Base-by-base conservation (phyloP, 2,113 vertebrate genomes). In the Vidua chalybeata region DNA sequence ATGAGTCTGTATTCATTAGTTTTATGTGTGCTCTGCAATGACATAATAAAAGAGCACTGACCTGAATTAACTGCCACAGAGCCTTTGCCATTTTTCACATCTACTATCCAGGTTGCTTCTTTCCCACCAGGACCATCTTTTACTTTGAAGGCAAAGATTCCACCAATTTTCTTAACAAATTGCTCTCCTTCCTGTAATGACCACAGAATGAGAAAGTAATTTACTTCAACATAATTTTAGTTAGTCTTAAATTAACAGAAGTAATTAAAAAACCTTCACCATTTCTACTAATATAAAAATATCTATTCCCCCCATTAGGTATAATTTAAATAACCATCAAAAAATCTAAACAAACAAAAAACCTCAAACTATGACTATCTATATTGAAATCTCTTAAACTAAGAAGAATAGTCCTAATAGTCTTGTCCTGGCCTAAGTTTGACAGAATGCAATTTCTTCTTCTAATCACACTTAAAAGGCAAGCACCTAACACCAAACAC, bases 121-220 rank as follows among this genome's bases (percentile, higher is more conserved):
- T 98, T 98, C 66, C 99, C 99, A 7, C 61, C 98, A 11, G 99
- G 99, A 43, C 99, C 99, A 37, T 99, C 98, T 92, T 98, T 99
- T 96, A 99, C 98, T 95, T 99, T 99, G 83, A 99, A 99, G 58
- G 98, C 98, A 97, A 99, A 99, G 87, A 99, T 92, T n/a, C 98
- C 99, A 23, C 98, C 98, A 2, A 99, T 98, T 97, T 99, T 99
- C 98, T 99, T 99, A 46, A 99, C 99, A 73, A 98, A 98, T 7
- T 98, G 90, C 59, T 99, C 99, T 51, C 99, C 99, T 85, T 99
- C 98, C 99, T 99, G 97, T 80, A 97, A 91, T 27, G 49, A 88
- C 13, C 79, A 85, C 1, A 1, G 11, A 92, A 88, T 4, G 1
- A 56, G 31, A 31, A 86, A 90, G 55, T 78, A 1, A 83, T 59